These are phyloP conservation scores for Pseudochaenichthys georgianus DNA, from an alignment of 2,797 vertebrate species.

Conservation along the genomic window DNA sequence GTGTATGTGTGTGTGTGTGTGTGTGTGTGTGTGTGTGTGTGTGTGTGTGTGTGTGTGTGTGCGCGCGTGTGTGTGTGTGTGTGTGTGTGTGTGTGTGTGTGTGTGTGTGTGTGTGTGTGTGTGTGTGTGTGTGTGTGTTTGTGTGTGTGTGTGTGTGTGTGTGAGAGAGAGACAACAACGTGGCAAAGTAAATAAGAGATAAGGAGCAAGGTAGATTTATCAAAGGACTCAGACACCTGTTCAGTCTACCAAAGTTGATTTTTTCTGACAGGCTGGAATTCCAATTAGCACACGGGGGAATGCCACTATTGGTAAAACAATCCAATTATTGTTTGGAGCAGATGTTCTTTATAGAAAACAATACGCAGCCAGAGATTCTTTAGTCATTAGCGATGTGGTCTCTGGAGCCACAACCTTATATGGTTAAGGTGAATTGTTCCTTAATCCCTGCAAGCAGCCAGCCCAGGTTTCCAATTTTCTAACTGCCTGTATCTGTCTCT, in stretches of 20 bases:
- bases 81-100: too few relatives aligned
- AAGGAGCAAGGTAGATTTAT: constrained; percentile 28
- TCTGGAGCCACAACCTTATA: constrained; percentile 54
- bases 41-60: too few relatives aligned
- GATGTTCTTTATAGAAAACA: constrained; percentile 70
- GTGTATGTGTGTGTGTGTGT: too few relatives aligned
- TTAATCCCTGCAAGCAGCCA: constrained; percentile 28
- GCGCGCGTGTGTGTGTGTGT: too few relatives aligned
- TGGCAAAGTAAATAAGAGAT: constrained; percentile 1
- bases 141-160: background rate
- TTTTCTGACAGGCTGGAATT: constrained; percentile 69
- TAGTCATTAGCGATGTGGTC: constrained; percentile 45
- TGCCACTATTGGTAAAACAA: constrained; percentile 59
- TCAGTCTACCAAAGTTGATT: constrained; percentile 64
- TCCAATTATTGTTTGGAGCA: constrained; percentile 74
- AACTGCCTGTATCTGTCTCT: constrained; percentile 12
- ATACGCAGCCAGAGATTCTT: constrained; percentile 45
- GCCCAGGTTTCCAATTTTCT: constrained; percentile 9
- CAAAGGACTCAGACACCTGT: constrained; percentile 61
- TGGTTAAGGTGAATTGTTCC: constrained; percentile 34
- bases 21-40: too few relatives aligned
- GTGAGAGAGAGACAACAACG: background rate
- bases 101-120: background rate
- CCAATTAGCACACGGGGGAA: constrained; percentile 66
- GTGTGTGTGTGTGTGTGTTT: background rate